Evolutionary conservation across 2,888 invertebrate genomes (phyloP).

Genomic region (Volucella bombylans): DNA sequence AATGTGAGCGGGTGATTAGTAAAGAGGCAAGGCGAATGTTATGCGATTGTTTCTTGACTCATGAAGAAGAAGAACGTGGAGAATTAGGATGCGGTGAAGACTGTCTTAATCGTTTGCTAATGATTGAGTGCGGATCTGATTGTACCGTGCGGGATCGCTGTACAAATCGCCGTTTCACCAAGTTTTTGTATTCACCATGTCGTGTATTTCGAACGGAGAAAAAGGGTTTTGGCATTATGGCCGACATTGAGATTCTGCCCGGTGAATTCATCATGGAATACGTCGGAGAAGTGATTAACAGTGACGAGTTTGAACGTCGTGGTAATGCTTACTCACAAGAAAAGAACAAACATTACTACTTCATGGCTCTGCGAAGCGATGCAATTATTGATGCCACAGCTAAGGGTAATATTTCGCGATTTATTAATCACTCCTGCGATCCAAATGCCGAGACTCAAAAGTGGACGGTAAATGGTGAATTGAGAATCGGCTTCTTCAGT

Average conservation of each 20-base stretch:
- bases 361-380: constrained; percentile 97
- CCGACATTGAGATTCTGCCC: constrained; percentile 78
- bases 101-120: constrained; percentile 97
- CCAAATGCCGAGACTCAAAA: constrained; percentile 99
- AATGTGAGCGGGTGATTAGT: constrained; percentile 91
- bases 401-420: constrained; percentile 97
- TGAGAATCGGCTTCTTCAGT: constrained; percentile 98
- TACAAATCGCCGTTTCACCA: constrained; percentile 97
- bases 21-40: constrained; percentile 96
- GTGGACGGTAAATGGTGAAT: constrained; percentile 96
- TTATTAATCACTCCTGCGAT: constrained; percentile 99
- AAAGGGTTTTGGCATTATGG: constrained; percentile 96
- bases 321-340: constrained; percentile 94
- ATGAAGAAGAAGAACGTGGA: constrained; percentile 92
- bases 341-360: constrained; percentile 96
- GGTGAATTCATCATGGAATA: constrained; percentile 99
- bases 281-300: constrained; percentile 97
- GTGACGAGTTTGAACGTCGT: constrained; percentile 93
- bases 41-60: constrained; percentile 96
- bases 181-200: constrained; percentile 91
- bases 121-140: constrained; percentile 97
- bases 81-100: constrained; percentile 96
- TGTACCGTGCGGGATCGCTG: constrained; percentile 95
- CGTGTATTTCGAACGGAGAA: constrained; percentile 95
- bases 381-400: constrained; percentile 97